phyloP scores from a whole-genome alignment of 2,113 vertebrate genomes.

The Charadrius vociferus region DNA sequence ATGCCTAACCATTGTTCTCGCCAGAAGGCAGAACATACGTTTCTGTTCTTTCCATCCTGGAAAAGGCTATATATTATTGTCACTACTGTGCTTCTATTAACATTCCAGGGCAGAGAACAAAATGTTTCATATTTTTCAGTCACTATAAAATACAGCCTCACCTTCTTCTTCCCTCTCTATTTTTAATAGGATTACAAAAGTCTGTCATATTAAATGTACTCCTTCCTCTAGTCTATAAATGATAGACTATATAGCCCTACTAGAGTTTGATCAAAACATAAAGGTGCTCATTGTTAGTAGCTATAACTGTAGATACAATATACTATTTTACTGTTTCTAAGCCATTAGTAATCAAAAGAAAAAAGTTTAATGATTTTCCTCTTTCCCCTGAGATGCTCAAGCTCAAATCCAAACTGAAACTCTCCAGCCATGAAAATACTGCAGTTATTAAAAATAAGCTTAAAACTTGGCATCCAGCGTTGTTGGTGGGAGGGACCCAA shows the following conservation, averaged over 20 bases:
- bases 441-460: neutral
- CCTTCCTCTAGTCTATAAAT: neutral
- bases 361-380: neutral
- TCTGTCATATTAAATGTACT: neutral
- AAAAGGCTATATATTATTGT: slow-evolving; percentile 17
- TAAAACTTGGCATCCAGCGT: neutral
- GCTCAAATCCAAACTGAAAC: neutral
- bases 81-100: slow-evolving; percentile 32
- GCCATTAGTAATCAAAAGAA: neutral
- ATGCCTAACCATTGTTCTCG: neutral
- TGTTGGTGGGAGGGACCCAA: neutral
- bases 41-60: neutral
- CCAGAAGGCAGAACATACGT: slow-evolving; percentile 34
- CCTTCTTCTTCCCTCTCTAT: neutral
- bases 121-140: neutral
- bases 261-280: neutral
- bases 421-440: neutral
- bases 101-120: slow-evolving; percentile 16
- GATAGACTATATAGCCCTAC: neutral
- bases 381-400: neutral
- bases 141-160: neutral
- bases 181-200: neutral
- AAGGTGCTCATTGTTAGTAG: neutral
- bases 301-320: neutral
- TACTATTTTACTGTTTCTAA: neutral